Percentiles rank a stretch among this genome's conserved stretches.
phyloP scores from a whole-genome alignment of 2,113 vertebrate genomes.

The Raja brachyura region DNA sequence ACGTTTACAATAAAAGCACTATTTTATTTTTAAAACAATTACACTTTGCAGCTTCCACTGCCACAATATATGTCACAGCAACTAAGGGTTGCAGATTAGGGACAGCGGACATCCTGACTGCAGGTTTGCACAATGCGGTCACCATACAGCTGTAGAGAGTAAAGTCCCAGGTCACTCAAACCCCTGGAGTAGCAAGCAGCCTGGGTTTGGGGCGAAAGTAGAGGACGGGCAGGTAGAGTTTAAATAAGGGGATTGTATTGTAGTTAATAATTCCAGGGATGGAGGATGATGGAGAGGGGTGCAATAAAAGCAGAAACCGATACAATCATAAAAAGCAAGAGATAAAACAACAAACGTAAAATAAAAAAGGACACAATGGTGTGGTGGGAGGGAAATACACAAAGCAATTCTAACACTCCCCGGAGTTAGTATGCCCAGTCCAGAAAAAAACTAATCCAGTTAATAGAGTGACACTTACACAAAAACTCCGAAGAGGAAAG shows the following conservation, averaged over 20 bases:
- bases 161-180: not conserved
- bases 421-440: not conserved
- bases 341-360: not conserved
- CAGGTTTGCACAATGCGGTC: not conserved
- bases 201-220: not conserved
- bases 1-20: not conserved
- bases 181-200: not conserved
- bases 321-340: not conserved
- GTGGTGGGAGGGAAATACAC: not conserved
- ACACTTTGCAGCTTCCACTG: not conserved
- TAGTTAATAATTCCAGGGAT: too few species aligned
- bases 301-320: not conserved
- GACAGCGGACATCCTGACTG: not conserved
- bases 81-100: not conserved
- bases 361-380: not conserved
- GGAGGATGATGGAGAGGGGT: not conserved
- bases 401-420: not conserved
- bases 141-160: not conserved
- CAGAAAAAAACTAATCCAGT: not conserved
- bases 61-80: not conserved
- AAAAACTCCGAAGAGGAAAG: constrained; percentile 35
- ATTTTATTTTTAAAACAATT: too few species aligned
- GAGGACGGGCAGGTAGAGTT: not conserved
- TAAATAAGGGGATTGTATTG: not conserved
- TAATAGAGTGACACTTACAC: constrained; percentile 16